These are phyloP conservation scores for Andrena bucephala DNA, from an alignment of 2,888 invertebrate species.

Conservation along the genomic window DNA sequence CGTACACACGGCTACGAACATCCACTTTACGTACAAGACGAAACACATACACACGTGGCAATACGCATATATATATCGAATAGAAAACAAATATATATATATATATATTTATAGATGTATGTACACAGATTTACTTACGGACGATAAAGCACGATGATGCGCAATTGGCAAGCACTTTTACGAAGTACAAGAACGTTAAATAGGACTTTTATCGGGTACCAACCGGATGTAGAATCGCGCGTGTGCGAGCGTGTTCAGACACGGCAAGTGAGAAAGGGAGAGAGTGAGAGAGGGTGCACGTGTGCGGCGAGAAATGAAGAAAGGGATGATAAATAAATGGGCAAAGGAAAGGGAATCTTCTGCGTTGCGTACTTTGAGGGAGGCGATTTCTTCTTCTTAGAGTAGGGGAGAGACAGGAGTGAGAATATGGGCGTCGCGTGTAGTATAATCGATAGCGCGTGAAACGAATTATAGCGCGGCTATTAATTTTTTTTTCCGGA, in stretches of 20 bases:
- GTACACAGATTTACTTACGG: slow-evolving; percentile 37
- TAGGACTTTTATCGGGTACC: slow-evolving; percentile 53
- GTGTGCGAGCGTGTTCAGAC: slow-evolving; percentile 14
- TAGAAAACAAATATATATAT: slow-evolving; percentile 31
- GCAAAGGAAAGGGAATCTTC: not conserved
- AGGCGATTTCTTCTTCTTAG: slow-evolving; percentile 18
- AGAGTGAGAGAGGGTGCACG: slow-evolving; percentile 1
- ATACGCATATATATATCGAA: slow-evolving; percentile 42
- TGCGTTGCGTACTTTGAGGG: slow-evolving; percentile 3
- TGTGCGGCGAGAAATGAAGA: not conserved
- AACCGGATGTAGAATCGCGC: slow-evolving; percentile 42
- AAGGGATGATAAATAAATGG: not conserved
- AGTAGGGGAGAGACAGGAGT: slow-evolving; percentile 46
- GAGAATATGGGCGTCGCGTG: slow-evolving; percentile 62
- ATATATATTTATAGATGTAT: slow-evolving; percentile 47
- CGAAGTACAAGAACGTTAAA: slow-evolving; percentile 71
- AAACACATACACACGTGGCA: slow-evolving; percentile 19
- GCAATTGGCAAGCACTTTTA: slow-evolving; percentile 75
- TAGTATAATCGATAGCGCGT: slow-evolving; percentile 57
- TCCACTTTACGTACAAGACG: not conserved
- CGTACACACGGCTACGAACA: not conserved
- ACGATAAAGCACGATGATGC: slow-evolving; percentile 47
- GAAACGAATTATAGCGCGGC: slow-evolving; percentile 37
- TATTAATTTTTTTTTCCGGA: slow-evolving; percentile 76
- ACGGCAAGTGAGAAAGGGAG: not conserved